Evolutionary conservation across 2,888 invertebrate genomes (phyloP), one percentile per base, ranked within the genome.

Genomic region (Troides aeacus): DNA sequence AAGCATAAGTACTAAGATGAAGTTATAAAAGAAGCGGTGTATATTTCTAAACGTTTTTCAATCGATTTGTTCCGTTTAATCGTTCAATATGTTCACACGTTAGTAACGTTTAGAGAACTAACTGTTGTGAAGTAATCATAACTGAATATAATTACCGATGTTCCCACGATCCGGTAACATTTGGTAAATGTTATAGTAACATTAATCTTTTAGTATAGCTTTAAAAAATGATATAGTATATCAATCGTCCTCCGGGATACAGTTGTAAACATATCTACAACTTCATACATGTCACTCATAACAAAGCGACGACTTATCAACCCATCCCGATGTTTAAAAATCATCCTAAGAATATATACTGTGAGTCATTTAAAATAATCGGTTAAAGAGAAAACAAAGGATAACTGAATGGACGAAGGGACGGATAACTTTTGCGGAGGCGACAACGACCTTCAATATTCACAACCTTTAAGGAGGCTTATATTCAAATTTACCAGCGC

Each of bases 401-500:
- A 62, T 62, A 67, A 46, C 23, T 61, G 18, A 21, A 53, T n/a
- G 53, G 17, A 53, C n/a, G 53, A 53, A 53, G 53, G n/a, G 53
- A n/a, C 53, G n/a, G 57, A 62, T 62, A 64, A 58, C 39, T 57
- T 57, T 62, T 58, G 58, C 3, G 46, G 57, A 42, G 50, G 62
- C 36, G 50, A 23, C 50, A 57, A 36, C 50, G 59, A 21, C 56
- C 56, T 10, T 50, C 62, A 59, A 46, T 66, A 70, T 63, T 66
- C 62, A 62, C 57, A 46, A 66, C 66, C 42, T 60, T 63, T 63
- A 56, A 46, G 42, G 58, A 61, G 39, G 70, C 17, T 66, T 66
- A 46, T 64, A 66, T 70, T 70, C 70, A 70, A 70, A 70, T 66
- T 70, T 66, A 59, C 64, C 59, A 59, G 57, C 66, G 42, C 30